phyloP scores from a whole-genome alignment of 2,113 vertebrate species.

The Lophius piscatorius region DNA sequence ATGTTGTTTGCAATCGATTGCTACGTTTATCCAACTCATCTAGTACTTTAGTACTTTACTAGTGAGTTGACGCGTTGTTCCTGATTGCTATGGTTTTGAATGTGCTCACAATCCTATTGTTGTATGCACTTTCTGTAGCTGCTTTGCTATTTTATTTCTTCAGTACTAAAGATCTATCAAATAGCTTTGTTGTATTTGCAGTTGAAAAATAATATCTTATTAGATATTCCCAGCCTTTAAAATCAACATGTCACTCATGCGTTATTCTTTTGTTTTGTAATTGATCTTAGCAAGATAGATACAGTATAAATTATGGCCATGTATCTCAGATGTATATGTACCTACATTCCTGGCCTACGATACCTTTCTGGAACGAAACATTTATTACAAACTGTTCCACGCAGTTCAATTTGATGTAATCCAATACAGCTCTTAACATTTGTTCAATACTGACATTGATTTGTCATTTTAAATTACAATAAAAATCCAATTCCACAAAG shows the following conservation, averaged over 20 bases:
- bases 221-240: neutral
- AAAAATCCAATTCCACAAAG: too few species aligned
- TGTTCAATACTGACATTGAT: too few species aligned
- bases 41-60: conserved; percentile 72
- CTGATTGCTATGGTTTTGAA: conserved; percentile 50
- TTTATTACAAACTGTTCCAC: too few species aligned
- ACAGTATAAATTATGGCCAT: too few species aligned
- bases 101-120: conserved; percentile 21
- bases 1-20: conserved; percentile 74
- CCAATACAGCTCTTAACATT: too few species aligned
- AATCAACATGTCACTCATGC: conserved; percentile 29
- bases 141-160: neutral
- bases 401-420: too few species aligned
- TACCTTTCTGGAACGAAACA: too few species aligned
- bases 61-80: conserved; percentile 53
- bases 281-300: neutral
- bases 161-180: neutral
- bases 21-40: conserved; percentile 75
- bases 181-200: neutral
- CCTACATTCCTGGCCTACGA: too few species aligned
- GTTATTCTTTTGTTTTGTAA: conserved; percentile 13
- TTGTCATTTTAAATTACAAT: too few species aligned
- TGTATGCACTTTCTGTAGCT: neutral
- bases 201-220: neutral
- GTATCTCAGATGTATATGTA: too few species aligned